Conservation (phyloP, 1,140 invertebrate species). For the Pseudomyrmex cubaensis region DNA sequence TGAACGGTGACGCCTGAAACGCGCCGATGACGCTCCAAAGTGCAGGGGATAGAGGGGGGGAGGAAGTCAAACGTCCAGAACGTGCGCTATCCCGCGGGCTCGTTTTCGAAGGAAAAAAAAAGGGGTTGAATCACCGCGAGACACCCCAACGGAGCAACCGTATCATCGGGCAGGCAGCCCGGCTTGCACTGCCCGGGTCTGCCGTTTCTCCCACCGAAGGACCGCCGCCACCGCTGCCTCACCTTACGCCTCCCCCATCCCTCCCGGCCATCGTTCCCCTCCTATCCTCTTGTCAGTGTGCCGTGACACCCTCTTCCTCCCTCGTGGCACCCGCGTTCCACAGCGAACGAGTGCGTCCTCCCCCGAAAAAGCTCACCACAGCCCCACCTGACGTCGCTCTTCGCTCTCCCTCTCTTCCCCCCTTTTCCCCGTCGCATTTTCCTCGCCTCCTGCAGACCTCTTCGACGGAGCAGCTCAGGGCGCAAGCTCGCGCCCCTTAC, state of each 20-base stretch:
- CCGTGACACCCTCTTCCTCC: slow-evolving; percentile 27
- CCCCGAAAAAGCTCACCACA: slow-evolving; percentile 76
- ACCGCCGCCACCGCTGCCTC: slow-evolving; percentile 76
- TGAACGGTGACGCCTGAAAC: not conserved
- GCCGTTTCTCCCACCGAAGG: slow-evolving; percentile 77
- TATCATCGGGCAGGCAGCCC: slow-evolving; percentile 83
- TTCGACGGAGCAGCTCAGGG: slow-evolving; percentile 62
- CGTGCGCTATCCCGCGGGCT: slow-evolving; percentile 14
- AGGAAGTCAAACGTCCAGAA: not conserved
- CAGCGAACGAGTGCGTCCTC: slow-evolving; percentile 66
- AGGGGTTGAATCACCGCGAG: slow-evolving; percentile 41
- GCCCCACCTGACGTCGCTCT: slow-evolving; percentile 15
- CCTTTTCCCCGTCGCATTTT: not conserved
- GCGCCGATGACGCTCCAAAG: not conserved
- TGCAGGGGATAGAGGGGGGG: not conserved
- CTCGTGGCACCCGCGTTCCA: slow-evolving; percentile 50
- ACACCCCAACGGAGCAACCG: slow-evolving; percentile 70
- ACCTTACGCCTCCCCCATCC: slow-evolving; percentile 57
- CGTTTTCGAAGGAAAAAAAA: slow-evolving; percentile 38
- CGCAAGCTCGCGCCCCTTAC: slow-evolving; percentile 65
- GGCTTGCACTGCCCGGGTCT: slow-evolving; percentile 85
- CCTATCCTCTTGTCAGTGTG: slow-evolving; percentile 24
- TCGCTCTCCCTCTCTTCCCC: slow-evolving; percentile 17
- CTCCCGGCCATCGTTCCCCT: slow-evolving; percentile 2
- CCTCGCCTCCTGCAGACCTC: not conserved